Conservation (phyloP, 2,888 invertebrate genomes). For the Pammene aurita region DNA sequence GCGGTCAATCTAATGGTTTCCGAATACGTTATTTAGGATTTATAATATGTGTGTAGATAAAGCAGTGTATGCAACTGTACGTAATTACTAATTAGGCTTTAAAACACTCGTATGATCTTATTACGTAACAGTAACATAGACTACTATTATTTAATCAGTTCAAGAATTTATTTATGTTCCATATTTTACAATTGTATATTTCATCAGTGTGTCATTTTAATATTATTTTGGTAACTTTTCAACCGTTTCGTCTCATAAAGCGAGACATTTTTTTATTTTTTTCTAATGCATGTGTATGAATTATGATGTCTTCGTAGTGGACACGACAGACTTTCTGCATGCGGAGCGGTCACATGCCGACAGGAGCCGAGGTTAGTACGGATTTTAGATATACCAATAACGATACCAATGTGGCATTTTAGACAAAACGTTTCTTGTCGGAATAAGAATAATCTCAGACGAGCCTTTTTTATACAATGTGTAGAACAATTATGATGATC, state of each 20-base stretch:
- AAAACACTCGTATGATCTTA: no score
- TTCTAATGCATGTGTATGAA: slow-evolving; percentile 37
- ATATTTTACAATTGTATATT: neutral
- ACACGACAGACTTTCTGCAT: slow-evolving; percentile 76
- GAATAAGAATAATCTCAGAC: no score
- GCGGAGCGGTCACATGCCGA: slow-evolving; percentile 74
- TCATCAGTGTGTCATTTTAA: slow-evolving; percentile 3
- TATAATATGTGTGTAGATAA: no score
- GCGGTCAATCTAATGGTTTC: no score
- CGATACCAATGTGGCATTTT: neutral
- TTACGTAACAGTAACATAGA: no score
- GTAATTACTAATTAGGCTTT: no score
- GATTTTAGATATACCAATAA: neutral
- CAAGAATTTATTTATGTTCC: neutral
- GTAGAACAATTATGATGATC: no score
- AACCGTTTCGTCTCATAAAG: neutral
- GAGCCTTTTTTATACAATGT: no score
- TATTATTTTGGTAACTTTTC: slow-evolving; percentile 21
- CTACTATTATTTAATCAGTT: no score
- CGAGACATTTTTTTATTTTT: neutral
- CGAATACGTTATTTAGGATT: no score
- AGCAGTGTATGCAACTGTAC: no score
- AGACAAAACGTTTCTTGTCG: neutral
- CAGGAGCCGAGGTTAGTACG: slow-evolving; percentile 70
- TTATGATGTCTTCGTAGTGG: slow-evolving; percentile 55